Conservation (phyloP, 2,113 vertebrate species). For the Phocoena phocoena region DNA sequence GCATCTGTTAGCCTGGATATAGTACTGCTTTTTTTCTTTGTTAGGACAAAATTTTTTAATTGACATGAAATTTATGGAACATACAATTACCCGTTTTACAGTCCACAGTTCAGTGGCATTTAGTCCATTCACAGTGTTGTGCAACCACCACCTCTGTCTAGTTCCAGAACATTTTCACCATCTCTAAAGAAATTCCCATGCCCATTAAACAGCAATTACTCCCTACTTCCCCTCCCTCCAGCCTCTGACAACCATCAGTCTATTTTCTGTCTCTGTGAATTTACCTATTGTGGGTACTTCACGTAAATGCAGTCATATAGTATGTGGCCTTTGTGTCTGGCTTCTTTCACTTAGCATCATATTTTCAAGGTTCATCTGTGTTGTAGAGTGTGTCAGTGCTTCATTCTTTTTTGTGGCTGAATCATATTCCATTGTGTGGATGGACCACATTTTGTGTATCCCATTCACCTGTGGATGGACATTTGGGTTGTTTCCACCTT, state of each 20-base stretch:
- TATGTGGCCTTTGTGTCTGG: not conserved
- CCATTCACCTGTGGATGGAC: not conserved
- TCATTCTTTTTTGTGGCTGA: not conserved
- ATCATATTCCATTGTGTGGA: fast-evolving
- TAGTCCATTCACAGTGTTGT: not conserved
- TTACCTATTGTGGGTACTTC: not conserved
- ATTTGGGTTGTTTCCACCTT: not conserved
- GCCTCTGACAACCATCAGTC: not conserved
- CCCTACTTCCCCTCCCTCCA: too few relatives aligned
- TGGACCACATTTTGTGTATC: not conserved
- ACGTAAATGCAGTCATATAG: fast-evolving
- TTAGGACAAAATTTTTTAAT: not conserved
- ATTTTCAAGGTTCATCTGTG: too few relatives aligned
- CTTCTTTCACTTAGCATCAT: not conserved
- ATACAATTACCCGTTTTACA: not conserved
- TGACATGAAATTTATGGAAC: not conserved
- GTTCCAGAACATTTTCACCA: not conserved
- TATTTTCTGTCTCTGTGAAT: not conserved
- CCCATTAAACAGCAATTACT: too few relatives aligned
- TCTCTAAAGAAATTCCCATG: not conserved
- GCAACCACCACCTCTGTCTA: fast-evolving
- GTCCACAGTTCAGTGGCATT: not conserved
- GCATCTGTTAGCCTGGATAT: too few relatives aligned
- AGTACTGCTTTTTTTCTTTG: not conserved
- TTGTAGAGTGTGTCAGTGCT: not conserved